Percentiles rank a stretch among this genome's conserved stretches.
These are phyloP conservation scores for Unio pictorum DNA, from an alignment of 2,888 invertebrate genomes.

Conservation along the genomic window DNA sequence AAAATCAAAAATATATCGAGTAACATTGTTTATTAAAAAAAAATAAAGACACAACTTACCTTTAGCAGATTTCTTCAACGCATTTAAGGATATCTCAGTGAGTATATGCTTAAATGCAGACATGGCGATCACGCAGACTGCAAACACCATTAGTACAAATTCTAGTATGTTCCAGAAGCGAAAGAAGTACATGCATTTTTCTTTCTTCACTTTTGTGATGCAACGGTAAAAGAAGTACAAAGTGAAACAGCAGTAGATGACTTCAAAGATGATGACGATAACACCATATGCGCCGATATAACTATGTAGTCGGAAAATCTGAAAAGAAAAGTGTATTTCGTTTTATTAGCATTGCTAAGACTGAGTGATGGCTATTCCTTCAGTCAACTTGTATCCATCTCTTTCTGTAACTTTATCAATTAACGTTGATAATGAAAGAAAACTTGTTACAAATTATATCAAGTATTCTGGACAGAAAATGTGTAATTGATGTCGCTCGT, in stretches of 20 bases:
- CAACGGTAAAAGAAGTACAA: conserved; percentile 71
- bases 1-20: too few species aligned
- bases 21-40: not conserved
- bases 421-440: too few species aligned
- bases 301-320: conserved; percentile 69
- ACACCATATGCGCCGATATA: conserved; percentile 72
- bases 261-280: conserved; percentile 70
- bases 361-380: too few species aligned
- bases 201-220: conserved; percentile 60
- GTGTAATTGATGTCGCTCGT: too few species aligned
- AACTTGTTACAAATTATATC: too few species aligned
- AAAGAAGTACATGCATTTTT: conserved; percentile 69
- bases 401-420: too few species aligned
- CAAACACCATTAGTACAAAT: conserved; percentile 68
- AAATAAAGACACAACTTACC: conserved; percentile 40
- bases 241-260: conserved; percentile 69
- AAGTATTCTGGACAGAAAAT: too few species aligned
- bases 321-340: conserved; percentile 9
- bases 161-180: conserved; percentile 72
- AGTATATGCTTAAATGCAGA: conserved; percentile 70
- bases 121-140: conserved; percentile 70
- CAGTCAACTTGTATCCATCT: too few species aligned
- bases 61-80: conserved; percentile 64
- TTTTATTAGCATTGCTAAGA: too few species aligned
- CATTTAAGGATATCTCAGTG: conserved; percentile 62